Percentiles rank a stretch among this genome's conserved stretches.
These are phyloP conservation scores for Pangasius larnaudii DNA, from an alignment of 2,797 vertebrate genomes.

Conservation along the genomic window DNA sequence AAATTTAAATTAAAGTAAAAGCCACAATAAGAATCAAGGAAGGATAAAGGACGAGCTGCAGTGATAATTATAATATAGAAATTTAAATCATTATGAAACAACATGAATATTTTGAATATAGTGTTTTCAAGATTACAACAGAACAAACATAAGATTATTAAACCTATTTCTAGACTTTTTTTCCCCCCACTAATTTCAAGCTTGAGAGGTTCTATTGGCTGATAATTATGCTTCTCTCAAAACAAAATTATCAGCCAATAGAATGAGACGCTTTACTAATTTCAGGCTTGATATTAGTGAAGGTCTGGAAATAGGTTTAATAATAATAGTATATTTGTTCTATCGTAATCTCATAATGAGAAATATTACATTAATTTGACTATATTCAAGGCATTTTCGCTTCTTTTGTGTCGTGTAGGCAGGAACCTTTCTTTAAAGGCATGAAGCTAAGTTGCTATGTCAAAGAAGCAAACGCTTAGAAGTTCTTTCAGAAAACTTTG, in stretches of 20 bases:
- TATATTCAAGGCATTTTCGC: no score
- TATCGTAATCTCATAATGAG: not conserved
- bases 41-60: not conserved
- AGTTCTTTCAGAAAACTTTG: not conserved
- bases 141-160: not conserved
- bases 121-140: not conserved
- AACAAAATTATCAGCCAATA: not conserved
- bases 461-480: not conserved
- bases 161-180: not conserved
- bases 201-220: not conserved
- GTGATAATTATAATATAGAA: not conserved
- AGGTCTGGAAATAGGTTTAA: not conserved
- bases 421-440: not conserved
- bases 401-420: not conserved
- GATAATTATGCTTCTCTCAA: not conserved
- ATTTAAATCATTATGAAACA: not conserved
- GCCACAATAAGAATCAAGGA: not conserved
- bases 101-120: no score
- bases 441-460: not conserved
- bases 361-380: not conserved
- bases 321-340: not conserved
- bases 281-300: not conserved
- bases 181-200: conserved; percentile 19
- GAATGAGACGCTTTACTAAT: conserved; percentile 2
- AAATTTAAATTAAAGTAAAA: not conserved